Evolutionary conservation across 2,888 invertebrate species (phyloP).

Genomic region (Asteroscopus sphinx): DNA sequence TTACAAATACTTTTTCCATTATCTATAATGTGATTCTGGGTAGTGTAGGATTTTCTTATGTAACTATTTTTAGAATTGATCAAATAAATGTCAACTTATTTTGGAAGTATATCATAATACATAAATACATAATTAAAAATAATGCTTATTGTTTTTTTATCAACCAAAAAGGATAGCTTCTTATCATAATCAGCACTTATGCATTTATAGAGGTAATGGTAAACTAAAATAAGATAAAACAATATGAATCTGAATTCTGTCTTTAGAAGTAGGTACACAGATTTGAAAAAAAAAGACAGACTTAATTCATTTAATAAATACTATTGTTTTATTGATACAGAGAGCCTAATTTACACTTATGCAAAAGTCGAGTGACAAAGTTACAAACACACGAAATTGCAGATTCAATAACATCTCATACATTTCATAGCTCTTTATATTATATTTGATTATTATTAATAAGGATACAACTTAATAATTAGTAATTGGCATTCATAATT

Average conservation of each 20-base stretch:
- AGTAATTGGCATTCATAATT: too few species aligned
- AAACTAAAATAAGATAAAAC: not conserved
- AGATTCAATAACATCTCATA: not conserved
- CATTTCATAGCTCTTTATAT: not conserved
- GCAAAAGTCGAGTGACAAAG: slow-evolving; percentile 43
- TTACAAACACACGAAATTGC: slow-evolving; percentile 17
- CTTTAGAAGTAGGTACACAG: too few species aligned
- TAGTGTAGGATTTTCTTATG: slow-evolving; percentile 26
- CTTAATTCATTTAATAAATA: slow-evolving; percentile 50
- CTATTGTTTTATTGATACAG: slow-evolving; percentile 22
- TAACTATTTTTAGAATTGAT: slow-evolving; percentile 31
- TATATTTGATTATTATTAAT: not conserved
- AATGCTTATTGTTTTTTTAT: slow-evolving; percentile 14
- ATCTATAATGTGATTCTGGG: slow-evolving; percentile 21
- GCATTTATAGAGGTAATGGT: too few species aligned
- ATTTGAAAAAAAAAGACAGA: not conserved
- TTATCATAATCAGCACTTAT: not conserved
- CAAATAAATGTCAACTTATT: slow-evolving; percentile 37
- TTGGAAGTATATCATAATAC: slow-evolving; percentile 44
- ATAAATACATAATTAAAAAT: slow-evolving; percentile 27
- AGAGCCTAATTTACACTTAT: slow-evolving; percentile 17
- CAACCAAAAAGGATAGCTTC: not conserved
- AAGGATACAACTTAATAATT: too few species aligned
- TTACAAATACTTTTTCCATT: slow-evolving; percentile 10
- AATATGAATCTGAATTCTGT: too few species aligned